Evolutionary conservation across 2,888 invertebrate species (phyloP).

Genomic region (Callyntrura guangdongensis): DNA sequence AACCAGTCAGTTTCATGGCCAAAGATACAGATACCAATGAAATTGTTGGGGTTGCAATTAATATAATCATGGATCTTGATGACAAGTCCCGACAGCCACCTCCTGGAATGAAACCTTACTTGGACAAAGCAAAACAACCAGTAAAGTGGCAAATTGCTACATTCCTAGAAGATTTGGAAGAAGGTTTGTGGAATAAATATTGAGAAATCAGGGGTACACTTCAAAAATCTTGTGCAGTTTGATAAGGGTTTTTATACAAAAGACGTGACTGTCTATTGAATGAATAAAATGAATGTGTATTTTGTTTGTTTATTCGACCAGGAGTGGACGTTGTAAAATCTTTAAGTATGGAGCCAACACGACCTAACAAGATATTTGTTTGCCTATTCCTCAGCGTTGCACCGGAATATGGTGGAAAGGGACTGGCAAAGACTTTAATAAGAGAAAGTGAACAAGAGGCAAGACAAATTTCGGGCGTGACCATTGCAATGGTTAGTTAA

Average conservation of each 20-base stretch:
- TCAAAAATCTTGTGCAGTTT: not conserved
- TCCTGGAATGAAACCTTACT: slow-evolving; percentile 63
- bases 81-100: slow-evolving; percentile 42
- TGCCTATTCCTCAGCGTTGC: slow-evolving; percentile 73
- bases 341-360: slow-evolving; percentile 52
- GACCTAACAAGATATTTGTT: slow-evolving; percentile 59
- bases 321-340: slow-evolving; percentile 55
- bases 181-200: too few species aligned
- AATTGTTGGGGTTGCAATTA: slow-evolving; percentile 70
- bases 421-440: slow-evolving; percentile 69
- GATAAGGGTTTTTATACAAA: too few species aligned
- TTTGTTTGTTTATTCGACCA: not conserved
- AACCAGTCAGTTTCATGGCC: slow-evolving; percentile 75
- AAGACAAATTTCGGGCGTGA: slow-evolving; percentile 62
- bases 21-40: slow-evolving; percentile 70
- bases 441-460: slow-evolving; percentile 69
- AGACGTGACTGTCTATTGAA: too few species aligned
- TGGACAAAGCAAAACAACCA: slow-evolving; percentile 65
- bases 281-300: not conserved
- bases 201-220: too few species aligned
- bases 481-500: slow-evolving; percentile 67
- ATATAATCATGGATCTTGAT: slow-evolving; percentile 67
- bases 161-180: slow-evolving; percentile 75
- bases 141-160: slow-evolving; percentile 73
- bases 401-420: slow-evolving; percentile 65